Conservation (phyloP, 2,113 vertebrate genomes). For the Tychaedon coryphoeus region DNA sequence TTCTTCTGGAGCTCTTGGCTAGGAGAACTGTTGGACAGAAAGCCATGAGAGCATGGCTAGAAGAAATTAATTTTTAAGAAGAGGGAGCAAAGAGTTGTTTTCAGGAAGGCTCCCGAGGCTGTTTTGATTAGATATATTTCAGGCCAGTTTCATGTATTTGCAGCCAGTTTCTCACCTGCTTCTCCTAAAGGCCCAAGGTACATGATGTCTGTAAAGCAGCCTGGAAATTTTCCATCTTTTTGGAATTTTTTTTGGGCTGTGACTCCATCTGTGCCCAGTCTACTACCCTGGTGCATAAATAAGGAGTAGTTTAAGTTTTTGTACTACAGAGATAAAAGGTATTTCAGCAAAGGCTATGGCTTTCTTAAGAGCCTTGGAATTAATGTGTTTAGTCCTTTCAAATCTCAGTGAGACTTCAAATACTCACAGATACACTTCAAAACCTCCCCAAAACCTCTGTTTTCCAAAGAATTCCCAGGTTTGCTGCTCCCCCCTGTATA, state of each 20-base stretch:
- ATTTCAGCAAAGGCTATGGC: not conserved
- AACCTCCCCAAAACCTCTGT: accelerated
- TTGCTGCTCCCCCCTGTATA: not conserved
- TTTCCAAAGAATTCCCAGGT: not conserved
- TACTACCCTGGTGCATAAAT: not conserved
- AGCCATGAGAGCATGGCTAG: not conserved
- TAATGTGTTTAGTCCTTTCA: not conserved
- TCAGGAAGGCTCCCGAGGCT: not conserved
- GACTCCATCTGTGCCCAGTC: not conserved
- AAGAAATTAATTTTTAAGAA: not conserved
- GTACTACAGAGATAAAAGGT: not conserved
- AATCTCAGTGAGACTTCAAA: not conserved
- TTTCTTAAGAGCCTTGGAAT: not conserved
- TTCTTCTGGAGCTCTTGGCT: not conserved
- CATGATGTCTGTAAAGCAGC: not conserved
- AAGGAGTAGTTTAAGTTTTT: not conserved
- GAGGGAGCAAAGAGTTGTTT: not conserved
- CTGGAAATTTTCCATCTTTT: not conserved
- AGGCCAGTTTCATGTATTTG: not conserved
- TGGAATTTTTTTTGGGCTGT: not conserved
- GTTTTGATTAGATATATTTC: not conserved
- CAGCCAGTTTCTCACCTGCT: not conserved
- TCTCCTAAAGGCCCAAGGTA: not conserved
- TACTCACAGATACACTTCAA: not conserved
- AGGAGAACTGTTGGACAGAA: not conserved